These are phyloP conservation scores for Paelopatides confundens DNA, from an alignment of 53 echinoderm and acorn worm genomes.

Conservation along the genomic window DNA sequence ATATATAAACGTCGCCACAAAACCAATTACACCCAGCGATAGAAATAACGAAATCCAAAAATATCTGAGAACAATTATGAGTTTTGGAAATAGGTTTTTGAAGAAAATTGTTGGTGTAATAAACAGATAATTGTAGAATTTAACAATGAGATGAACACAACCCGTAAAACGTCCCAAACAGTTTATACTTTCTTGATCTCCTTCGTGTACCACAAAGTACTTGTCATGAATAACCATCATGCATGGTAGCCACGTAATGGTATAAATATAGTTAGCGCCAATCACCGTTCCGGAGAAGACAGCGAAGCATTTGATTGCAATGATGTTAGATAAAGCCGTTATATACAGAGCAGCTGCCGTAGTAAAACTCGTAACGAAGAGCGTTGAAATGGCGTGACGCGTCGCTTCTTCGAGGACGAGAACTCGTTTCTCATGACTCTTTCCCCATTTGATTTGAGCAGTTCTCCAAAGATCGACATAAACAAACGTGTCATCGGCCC, in stretches of 20 bases:
- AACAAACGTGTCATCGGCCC: constrained; percentile 92
- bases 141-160: not conserved
- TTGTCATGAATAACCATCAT: constrained; percentile 75
- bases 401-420: constrained; percentile 65
- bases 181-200: not conserved
- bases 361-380: constrained; percentile 94
- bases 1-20: constrained; percentile 67
- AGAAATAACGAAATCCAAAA: constrained; percentile 78
- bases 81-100: constrained; percentile 53
- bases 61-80: constrained; percentile 69
- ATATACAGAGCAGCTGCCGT: constrained; percentile 80
- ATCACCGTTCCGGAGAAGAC: constrained; percentile 85
- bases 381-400: constrained; percentile 73
- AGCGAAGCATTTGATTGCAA: constrained; percentile 83
- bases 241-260: constrained; percentile 89
- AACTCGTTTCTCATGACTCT: constrained; percentile 39
- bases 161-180: not conserved
- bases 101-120: constrained; percentile 26
- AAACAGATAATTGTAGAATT: not conserved
- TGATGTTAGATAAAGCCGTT: constrained; percentile 77
- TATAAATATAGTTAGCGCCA: constrained; percentile 78
- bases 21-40: constrained; percentile 68
- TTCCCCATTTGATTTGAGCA: constrained; percentile 5
- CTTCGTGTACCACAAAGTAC: constrained; percentile 14
- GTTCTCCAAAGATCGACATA: constrained; percentile 90